Base-by-base conservation (phyloP, 1,140 invertebrate species). In the Gonioctena quinquepunctata region DNA sequence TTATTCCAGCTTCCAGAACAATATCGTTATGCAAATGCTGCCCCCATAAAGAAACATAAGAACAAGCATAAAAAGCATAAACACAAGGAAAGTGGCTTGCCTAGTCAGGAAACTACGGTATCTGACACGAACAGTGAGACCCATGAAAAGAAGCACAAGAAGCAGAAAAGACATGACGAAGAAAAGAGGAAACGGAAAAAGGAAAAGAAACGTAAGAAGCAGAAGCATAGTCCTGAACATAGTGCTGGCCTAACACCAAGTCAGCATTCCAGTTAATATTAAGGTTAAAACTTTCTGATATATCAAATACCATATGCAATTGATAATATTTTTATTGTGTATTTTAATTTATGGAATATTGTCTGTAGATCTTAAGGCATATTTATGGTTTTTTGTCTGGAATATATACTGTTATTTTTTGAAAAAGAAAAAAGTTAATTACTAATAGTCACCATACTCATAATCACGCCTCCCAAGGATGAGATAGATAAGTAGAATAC, bases 151-250 rank as follows among this genome's bases (percentile, higher is more conserved):
- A 97, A 97, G 82, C 94, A 96, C 81, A 98, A 97, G 86, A 97
- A 97, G 80, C 94, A 96, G 79, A 97, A 96, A 80, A 86, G 94
- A 19, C 94, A 96, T 76, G 95, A 97, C 76, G 95, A 97, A 68
- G 95, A 97, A 74, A 96, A 97, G 27, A 96, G 95, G 84, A 97
- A 96, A 78, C 88, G 95, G 76, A 97, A 97, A 89, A 97, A 97
- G 85, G 95, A 97, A 78, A 96, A 97, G 83, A 96, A 97, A 78
- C 89, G 94, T 68, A 96, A 96, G 89, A 96, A 95, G 83, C 94
- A 96, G 78, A 95, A 95, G 78, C 94, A 96, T 79, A 96, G 94
- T 80, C 94, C 94, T 0, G 94, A 96, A 80, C 93, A 95, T 76
- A 88, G 91, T 3, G 87, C 88, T 52, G 87, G 88, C 42, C 83